Evolutionary conservation across 2,888 invertebrate genomes (phyloP).

Genomic region (Pandemis heparana): DNA sequence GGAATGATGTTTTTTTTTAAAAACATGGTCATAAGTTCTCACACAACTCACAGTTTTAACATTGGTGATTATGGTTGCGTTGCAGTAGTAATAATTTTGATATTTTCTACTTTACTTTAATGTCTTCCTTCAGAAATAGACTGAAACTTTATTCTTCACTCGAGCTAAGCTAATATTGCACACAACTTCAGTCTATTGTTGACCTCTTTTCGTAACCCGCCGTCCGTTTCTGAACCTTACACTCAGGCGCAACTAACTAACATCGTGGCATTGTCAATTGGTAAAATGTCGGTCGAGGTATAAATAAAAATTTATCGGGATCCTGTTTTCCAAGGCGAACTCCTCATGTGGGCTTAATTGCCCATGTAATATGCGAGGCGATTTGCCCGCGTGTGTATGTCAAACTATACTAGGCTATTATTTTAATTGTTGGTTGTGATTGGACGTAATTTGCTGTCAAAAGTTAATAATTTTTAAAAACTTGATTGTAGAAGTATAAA

Average conservation of each 20-base stretch:
- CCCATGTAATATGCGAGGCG: constrained; percentile 9
- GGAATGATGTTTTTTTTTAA: no score
- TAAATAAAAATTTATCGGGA: constrained; percentile 55
- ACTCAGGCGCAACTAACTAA: constrained; percentile 23
- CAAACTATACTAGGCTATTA: constrained; percentile 12
- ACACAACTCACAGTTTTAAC: no score
- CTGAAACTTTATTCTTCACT: no score
- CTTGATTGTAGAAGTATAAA: background rate
- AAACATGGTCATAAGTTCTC: no score
- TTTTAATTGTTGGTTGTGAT: constrained; percentile 22
- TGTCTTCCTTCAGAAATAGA: background rate
- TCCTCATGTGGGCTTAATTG: constrained; percentile 45
- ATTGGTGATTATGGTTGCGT: no score
- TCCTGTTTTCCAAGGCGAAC: constrained; percentile 69
- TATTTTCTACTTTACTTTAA: no score
- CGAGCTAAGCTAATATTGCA: background rate
- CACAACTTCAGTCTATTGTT: constrained; percentile 4
- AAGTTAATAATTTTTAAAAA: background rate
- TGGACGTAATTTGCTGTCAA: constrained; percentile 1
- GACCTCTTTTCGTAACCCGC: constrained; percentile 23
- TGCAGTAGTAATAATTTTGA: no score
- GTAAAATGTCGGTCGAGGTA: constrained; percentile 33
- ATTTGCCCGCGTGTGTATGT: constrained; percentile 5
- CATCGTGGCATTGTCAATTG: constrained; percentile 41
- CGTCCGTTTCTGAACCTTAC: constrained; percentile 16